A percentile compares a stretch with the other conserved stretches of the same genome.
These are phyloP conservation scores for Plectrocnemia conspersa DNA, from an alignment of 1,140 invertebrate species.

Conservation along the genomic window DNA sequence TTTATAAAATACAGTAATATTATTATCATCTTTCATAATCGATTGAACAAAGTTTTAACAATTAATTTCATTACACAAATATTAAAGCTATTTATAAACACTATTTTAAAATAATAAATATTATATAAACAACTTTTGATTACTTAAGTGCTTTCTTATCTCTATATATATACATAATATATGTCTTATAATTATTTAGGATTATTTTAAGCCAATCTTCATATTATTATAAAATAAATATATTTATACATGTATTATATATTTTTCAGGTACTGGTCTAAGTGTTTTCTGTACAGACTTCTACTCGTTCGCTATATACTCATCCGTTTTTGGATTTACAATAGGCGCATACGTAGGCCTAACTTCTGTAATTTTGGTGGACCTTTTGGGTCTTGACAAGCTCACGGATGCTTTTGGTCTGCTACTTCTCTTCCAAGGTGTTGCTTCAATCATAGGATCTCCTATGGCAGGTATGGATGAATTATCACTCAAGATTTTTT, in stretches of 20 bases:
- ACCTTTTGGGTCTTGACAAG: constrained; percentile 79
- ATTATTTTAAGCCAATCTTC: no score
- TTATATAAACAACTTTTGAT: no score
- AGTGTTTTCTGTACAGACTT: constrained; percentile 70
- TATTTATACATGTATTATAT: neutral
- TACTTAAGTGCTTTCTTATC: no score
- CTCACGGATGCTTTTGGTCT: constrained; percentile 92
- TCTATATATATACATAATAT: no score
- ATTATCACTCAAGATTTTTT: constrained; percentile 11
- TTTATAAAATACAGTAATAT: no score
- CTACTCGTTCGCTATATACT: constrained; percentile 67
- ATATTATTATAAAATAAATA: no score
- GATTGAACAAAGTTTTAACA: no score
- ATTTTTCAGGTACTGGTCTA: constrained; percentile 72
- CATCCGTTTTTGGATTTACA: constrained; percentile 78
- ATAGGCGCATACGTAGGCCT: constrained; percentile 90
- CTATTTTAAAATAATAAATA: no score
- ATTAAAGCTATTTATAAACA: no score
- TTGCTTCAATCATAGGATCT: constrained; percentile 83
- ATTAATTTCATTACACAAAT: no score
- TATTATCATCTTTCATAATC: no score
- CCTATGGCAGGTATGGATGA: constrained; percentile 73
- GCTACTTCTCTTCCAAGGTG: constrained; percentile 84
- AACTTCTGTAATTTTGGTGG: constrained; percentile 85
- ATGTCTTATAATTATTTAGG: neutral